A percentile compares a stretch with the other conserved stretches of the same genome.
Conservation (phyloP, 2,888 invertebrate genomes). For the Rhamnusium bicolor region DNA sequence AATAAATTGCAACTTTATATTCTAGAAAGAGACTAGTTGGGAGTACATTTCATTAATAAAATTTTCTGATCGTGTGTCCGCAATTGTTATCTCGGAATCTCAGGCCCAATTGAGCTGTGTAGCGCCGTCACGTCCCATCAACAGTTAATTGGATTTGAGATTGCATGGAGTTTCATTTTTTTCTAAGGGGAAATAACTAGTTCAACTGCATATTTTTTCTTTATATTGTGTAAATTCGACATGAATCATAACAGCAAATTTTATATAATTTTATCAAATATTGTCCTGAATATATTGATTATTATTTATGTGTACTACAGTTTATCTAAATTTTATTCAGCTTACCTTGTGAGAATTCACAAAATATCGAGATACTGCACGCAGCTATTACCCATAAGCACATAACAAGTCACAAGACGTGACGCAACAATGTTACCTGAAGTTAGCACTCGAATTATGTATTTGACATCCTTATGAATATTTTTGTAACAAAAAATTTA, state of each 20-base stretch:
- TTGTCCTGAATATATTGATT: background rate
- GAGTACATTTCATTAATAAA: slow-evolving; percentile 65
- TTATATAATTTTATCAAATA: background rate
- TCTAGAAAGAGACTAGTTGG: slow-evolving; percentile 59
- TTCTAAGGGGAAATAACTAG: slow-evolving; percentile 27
- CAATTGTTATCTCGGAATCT: slow-evolving; percentile 59
- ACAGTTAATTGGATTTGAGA: slow-evolving; percentile 62
- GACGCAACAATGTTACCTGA: too few relatives aligned
- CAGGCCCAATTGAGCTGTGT: slow-evolving; percentile 58
- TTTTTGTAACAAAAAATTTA: too few relatives aligned
- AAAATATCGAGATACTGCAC: too few relatives aligned
- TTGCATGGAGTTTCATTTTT: slow-evolving; percentile 43
- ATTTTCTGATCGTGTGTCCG: slow-evolving; percentile 64
- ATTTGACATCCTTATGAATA: too few relatives aligned
- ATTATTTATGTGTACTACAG: too few relatives aligned
- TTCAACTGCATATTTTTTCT: slow-evolving; percentile 19
- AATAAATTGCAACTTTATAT: slow-evolving; percentile 62
- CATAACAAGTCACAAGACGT: too few relatives aligned
- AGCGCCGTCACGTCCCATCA: slow-evolving; percentile 34
- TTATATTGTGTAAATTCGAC: slow-evolving; percentile 4
- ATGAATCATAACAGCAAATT: slow-evolving; percentile 5
- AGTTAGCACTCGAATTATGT: too few relatives aligned
- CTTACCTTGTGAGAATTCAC: too few relatives aligned
- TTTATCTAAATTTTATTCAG: too few relatives aligned
- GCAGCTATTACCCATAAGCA: too few relatives aligned